Percentiles rank a stretch among this genome's conserved stretches.
phyloP scores from a whole-genome alignment of 2,797 vertebrate species.

The Odontamblyopus rebecca region DNA sequence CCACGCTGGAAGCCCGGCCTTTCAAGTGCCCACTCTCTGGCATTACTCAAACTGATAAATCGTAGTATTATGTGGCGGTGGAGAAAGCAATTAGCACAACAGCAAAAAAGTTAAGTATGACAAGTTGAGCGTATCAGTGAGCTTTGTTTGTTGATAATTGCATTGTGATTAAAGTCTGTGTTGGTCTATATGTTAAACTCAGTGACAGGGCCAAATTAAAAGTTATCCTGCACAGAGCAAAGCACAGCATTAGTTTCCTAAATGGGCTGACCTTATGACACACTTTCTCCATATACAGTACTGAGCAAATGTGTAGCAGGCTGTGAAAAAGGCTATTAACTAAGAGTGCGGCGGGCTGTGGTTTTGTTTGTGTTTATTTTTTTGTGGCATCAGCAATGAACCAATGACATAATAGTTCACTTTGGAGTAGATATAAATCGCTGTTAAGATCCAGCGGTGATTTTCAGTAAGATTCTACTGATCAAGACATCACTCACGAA shows the following conservation, averaged over 20 bases:
- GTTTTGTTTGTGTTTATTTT: background rate
- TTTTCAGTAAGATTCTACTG: background rate
- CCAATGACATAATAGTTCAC: background rate
- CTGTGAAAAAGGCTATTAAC: background rate
- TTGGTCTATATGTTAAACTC: slow-evolving; percentile 7
- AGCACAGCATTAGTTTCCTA: background rate
- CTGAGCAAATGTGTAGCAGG: background rate
- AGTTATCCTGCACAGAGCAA: slow-evolving; percentile 1
- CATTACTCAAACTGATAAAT: slow-evolving; percentile 14
- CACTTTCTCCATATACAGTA: background rate
- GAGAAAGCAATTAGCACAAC: slow-evolving; percentile 6
- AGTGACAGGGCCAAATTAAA: slow-evolving; percentile 7
- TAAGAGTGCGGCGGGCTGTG: background rate
- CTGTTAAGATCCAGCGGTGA: background rate
- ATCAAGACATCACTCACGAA: background rate
- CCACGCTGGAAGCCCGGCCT: background rate
- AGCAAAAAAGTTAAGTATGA: slow-evolving; percentile 14
- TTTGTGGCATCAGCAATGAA: slow-evolving; percentile 4
- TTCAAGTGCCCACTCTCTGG: background rate
- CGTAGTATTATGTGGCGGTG: background rate
- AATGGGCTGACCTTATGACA: slow-evolving; percentile 8
- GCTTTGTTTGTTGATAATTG: slow-evolving; percentile 12
- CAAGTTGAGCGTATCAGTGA: slow-evolving; percentile 6
- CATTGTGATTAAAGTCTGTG: background rate
- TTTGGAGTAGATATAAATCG: background rate